A percentile compares a stretch with the other conserved stretches of the same genome.
These are phyloP conservation scores for Saxicola maurus DNA, from an alignment of 2,797 vertebrate genomes.

Conservation along the genomic window DNA sequence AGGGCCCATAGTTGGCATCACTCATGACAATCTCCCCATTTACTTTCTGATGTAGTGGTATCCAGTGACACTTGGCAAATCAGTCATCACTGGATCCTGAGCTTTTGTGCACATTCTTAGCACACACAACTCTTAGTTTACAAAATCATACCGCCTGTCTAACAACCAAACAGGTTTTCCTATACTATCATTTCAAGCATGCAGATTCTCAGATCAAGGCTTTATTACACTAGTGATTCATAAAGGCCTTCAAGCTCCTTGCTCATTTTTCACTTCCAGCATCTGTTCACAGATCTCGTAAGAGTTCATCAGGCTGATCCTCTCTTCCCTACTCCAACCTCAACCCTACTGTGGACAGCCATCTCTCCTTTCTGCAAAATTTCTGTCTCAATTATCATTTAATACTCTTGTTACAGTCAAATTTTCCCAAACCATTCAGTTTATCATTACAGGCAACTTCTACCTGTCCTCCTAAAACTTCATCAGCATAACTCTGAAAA, in stretches of 20 bases:
- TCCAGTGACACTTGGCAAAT: not conserved
- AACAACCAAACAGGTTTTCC: not conserved
- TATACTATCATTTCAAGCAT: not conserved
- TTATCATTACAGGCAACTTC: not conserved
- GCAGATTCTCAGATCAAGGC: not conserved
- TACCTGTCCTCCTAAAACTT: not conserved
- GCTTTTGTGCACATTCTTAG: not conserved
- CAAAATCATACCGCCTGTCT: not conserved
- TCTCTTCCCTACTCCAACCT: not conserved
- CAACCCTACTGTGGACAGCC: not conserved
- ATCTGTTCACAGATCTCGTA: fast-evolving
- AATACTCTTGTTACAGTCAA: not conserved
- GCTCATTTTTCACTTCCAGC: not conserved
- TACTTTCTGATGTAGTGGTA: not conserved
- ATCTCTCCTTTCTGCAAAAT: not conserved
- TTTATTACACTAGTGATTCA: not conserved
- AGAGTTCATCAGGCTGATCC: not conserved
- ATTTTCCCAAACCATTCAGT: not conserved
- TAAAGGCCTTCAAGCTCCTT: not conserved
- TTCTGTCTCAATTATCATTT: not conserved
- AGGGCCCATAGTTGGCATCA: not conserved
- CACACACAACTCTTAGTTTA: not conserved
- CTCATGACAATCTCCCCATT: not conserved
- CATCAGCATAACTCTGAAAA: not conserved
- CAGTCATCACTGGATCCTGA: not conserved